Conservation (phyloP, 2,888 invertebrate species). For the Anodontia alba region DNA sequence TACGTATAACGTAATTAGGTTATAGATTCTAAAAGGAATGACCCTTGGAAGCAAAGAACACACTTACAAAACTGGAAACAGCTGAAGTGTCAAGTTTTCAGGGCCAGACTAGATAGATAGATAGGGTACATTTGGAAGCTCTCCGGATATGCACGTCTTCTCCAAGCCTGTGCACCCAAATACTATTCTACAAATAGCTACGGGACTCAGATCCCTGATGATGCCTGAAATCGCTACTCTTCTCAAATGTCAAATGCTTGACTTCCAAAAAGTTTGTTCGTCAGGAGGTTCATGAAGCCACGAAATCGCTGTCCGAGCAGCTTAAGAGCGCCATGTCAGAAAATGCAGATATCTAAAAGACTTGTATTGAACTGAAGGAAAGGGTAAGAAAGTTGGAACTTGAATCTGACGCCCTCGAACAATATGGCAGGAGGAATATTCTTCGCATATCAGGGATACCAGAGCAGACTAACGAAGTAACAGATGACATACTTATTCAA, state of each 20-base stretch:
- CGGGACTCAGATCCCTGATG: neutral
- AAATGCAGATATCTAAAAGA: neutral
- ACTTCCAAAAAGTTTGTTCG: neutral
- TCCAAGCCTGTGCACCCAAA: neutral
- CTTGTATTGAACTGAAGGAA: neutral
- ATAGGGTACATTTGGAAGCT: neutral
- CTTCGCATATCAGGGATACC: neutral
- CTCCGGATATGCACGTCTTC: neutral
- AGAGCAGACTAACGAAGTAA: neutral
- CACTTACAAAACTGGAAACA: no score
- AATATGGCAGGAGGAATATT: constrained; percentile 2
- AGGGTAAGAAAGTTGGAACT: neutral
- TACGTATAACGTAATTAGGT: no score
- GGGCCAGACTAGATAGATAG: no score
- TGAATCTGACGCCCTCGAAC: neutral
- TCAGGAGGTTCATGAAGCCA: neutral
- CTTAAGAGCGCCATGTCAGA: neutral
- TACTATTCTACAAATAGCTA: neutral
- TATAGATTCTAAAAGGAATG: no score
- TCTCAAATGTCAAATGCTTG: no score
- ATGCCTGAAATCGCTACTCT: neutral
- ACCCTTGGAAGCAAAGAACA: no score
- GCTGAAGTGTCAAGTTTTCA: no score
- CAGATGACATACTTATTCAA: neutral
- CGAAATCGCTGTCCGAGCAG: neutral